Evolutionary conservation across 2,888 invertebrate genomes (phyloP), one percentile per base, ranked within the genome.

Genomic region (Brenthis hecate): DNA sequence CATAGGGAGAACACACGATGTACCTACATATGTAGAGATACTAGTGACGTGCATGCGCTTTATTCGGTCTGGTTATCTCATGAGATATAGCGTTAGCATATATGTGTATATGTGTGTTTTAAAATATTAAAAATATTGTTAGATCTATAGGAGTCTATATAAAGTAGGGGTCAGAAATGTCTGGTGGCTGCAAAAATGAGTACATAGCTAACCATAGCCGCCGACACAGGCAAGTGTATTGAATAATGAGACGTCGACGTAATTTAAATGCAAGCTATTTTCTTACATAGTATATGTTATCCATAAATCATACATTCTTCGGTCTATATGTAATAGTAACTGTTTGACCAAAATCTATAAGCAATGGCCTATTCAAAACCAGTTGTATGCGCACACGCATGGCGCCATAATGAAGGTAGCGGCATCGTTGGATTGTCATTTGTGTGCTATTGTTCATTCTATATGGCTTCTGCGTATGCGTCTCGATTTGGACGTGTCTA

Each of bases 371-470:
- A 80, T 84, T 81, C 80, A 82, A 77, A 76, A 79, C 75, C 74
- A 66, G 66, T 66, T 71, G 75, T 56, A 36, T 14, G 74, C 77
- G 71, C 79, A 80, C 86, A 86, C 86, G 86, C 84, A 86, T 87
- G 88, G 82, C 75, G 81, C 82, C 74, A 83, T 90, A 90, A 90
- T 85, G 89, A 90, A 89, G 87, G 80, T 82, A 81, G 77, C 80
- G 79, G 80, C 80, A 81, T 82, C 80, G 81, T 79, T 72, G 82
- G 86, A 89, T 89, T 89, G 89, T 89, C 89, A 88, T 86, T 88
- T 86, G 85, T 84, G 81, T 85, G 36, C 90, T 91, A 92, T 92
- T 92, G 92, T 92, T 83, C 84, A 88, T 92, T 92, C 81, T 89
- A 91, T 92, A 91, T 87, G 92, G 91, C 87, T 80, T 81, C 87